phyloP scores from a whole-genome alignment of 2,888 invertebrate species.

The Prosopocoilus inquinatus region DNA sequence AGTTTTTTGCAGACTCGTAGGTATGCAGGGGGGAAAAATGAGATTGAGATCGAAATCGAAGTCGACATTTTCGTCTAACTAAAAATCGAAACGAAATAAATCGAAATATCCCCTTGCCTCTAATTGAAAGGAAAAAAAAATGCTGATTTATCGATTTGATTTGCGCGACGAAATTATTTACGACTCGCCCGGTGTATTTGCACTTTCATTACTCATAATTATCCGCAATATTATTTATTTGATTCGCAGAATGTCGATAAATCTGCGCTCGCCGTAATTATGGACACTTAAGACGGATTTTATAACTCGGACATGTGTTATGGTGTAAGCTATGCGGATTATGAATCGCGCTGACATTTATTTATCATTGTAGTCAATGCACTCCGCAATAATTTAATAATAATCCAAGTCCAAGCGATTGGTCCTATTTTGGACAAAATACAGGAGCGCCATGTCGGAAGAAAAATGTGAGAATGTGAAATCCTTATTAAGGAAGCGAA shows the following conservation, averaged over 20 bases:
- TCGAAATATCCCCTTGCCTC: background rate
- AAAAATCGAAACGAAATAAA: too few species aligned
- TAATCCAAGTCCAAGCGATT: too few species aligned
- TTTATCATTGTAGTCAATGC: constrained; percentile 8
- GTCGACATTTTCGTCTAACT: too few species aligned
- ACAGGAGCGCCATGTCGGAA: too few species aligned
- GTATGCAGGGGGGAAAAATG: background rate
- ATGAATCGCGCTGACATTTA: constrained; percentile 14
- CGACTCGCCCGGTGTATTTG: constrained; percentile 10
- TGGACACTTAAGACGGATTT: constrained; percentile 7
- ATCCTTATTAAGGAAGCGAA: too few species aligned
- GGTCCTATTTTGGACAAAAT: too few species aligned
- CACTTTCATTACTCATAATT: constrained; percentile 21
- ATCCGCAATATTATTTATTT: constrained; percentile 25
- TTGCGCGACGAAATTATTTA: constrained; percentile 12
- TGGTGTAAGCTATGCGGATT: constrained; percentile 13
- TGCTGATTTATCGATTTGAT: constrained; percentile 15
- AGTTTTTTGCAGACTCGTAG: background rate
- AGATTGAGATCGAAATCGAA: too few species aligned
- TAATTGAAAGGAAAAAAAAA: constrained; percentile 28
- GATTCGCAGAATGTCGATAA: constrained; percentile 20
- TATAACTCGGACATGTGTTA: constrained; percentile 13
- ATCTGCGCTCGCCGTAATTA: constrained; percentile 15
- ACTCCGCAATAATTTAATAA: constrained; percentile 10
- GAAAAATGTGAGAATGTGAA: too few species aligned